Conservation (phyloP, 2,888 invertebrate species). For the Ectropis crepuscularia region DNA sequence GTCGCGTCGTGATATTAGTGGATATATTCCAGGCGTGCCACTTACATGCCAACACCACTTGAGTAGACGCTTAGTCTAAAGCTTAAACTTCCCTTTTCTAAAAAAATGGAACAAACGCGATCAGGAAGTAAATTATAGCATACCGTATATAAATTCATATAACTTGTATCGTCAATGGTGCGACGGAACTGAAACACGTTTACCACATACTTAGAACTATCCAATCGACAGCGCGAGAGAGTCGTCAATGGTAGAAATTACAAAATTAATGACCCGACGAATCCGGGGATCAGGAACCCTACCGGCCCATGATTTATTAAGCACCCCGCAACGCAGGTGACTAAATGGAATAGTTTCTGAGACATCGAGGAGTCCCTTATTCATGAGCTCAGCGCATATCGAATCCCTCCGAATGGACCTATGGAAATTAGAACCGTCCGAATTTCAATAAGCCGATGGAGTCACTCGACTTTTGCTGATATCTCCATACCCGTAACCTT, state of each 20-base stretch:
- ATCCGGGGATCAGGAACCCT: slow-evolving; percentile 20
- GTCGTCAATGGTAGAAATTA: slow-evolving; percentile 16
- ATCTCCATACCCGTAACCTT: slow-evolving; percentile 13
- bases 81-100: no score
- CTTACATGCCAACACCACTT: no score
- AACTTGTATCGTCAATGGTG: no score
- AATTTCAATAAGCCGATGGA: slow-evolving; percentile 45
- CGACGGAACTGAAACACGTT: no score
- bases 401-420: slow-evolving; percentile 41
- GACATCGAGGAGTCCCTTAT: slow-evolving; percentile 48
- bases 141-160: no score
- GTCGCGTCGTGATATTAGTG: no score
- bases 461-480: slow-evolving; percentile 30
- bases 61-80: no score
- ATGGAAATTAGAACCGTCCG: slow-evolving; percentile 49
- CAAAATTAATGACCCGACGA: slow-evolving; percentile 32
- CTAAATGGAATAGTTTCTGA: slow-evolving; percentile 44
- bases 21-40: no score
- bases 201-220: no score
- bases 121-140: no score
- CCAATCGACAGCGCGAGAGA: no score
- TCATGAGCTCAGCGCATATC: slow-evolving; percentile 50
- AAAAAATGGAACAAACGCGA: no score
- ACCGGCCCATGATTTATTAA: slow-evolving; percentile 36
- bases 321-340: slow-evolving; percentile 29